Base-by-base conservation (phyloP, 2,113 vertebrate genomes). In the Tretioscincus oriximinensis region DNA sequence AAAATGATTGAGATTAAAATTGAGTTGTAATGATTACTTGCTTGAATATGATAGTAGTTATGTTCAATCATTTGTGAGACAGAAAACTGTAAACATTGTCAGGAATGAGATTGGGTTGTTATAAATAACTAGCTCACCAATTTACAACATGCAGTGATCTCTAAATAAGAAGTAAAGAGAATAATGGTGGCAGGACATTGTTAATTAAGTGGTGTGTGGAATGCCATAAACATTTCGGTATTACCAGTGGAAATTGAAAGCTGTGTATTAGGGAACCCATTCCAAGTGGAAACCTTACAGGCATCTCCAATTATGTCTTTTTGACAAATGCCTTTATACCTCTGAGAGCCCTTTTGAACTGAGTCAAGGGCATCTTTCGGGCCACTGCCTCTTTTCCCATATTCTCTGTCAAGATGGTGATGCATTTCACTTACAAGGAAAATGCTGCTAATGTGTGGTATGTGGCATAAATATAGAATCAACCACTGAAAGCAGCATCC, bases 161-260 rank as follows among this genome's bases (percentile, higher is more conserved):
- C 88, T 90, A 94, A 90, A 93, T 92, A 92, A 90, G 92, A 80
- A 84, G 82, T 94, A 92, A 95, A 90, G 92, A 90, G 81, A 92
- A 92, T 82, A 87, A 92, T 89, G 87, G 89, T 78, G 85, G 90
- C 88, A 70, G 71, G 90, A 91, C 81, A 93, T 80, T 58, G 90
- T 94, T 96, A 94, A 95, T 96, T 96, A 95, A 91, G 92, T 85
- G 80, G 86, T 60, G 69, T 79, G 54, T 80, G 78, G 74, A 85
- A 68, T 85, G 77, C 49, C 84, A 88, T 93, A 86, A 89, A 90
- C 87, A 78, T 20, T 66, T 26, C 80, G 81, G 61, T 1, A 75
- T 54, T 84, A 88, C 64, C 77, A 84, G 11, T 5, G 20, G 85
- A 90, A 86, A 80, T 77, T 84, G 74, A 75, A 90, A 83, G 69